Evolutionary conservation across 1,140 invertebrate species (phyloP).

Genomic region (Batillaria attramentaria): DNA sequence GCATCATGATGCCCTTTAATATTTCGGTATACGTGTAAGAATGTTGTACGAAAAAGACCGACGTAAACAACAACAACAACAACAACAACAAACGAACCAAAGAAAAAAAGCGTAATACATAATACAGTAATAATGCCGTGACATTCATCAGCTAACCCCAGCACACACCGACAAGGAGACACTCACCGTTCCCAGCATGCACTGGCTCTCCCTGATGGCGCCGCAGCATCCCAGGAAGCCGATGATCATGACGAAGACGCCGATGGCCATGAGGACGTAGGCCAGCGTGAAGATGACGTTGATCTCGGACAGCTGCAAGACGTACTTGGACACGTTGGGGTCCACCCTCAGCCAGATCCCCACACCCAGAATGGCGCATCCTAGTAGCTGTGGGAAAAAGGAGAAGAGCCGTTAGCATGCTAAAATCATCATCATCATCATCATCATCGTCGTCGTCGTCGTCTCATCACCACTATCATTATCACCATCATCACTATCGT

Average conservation of each 20-base stretch:
- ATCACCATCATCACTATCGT: constrained; percentile 8
- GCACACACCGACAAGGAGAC: too few species aligned
- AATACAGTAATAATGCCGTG: too few species aligned
- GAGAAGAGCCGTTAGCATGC: background rate
- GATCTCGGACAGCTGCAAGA: constrained; percentile 56
- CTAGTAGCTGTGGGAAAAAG: constrained; percentile 78
- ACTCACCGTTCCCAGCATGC: constrained; percentile 84
- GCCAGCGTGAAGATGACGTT: constrained; percentile 59
- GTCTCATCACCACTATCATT: background rate
- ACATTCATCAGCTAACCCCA: too few species aligned
- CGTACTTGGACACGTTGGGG: constrained; percentile 61
- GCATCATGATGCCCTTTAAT: too few species aligned
- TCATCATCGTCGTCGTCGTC: too few species aligned
- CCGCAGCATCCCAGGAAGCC: constrained; percentile 94
- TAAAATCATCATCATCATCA: too few species aligned
- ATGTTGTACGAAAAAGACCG: too few species aligned
- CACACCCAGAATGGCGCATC: constrained; percentile 81
- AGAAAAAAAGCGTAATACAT: too few species aligned
- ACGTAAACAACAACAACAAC: too few species aligned
- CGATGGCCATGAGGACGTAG: constrained; percentile 82
- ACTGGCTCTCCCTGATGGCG: constrained; percentile 87
- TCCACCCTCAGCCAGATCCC: constrained; percentile 85
- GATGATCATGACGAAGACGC: constrained; percentile 85
- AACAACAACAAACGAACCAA: too few species aligned
- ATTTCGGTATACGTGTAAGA: too few species aligned